Base-by-base conservation (phyloP, 2,113 vertebrate species). In the Python bivittatus region DNA sequence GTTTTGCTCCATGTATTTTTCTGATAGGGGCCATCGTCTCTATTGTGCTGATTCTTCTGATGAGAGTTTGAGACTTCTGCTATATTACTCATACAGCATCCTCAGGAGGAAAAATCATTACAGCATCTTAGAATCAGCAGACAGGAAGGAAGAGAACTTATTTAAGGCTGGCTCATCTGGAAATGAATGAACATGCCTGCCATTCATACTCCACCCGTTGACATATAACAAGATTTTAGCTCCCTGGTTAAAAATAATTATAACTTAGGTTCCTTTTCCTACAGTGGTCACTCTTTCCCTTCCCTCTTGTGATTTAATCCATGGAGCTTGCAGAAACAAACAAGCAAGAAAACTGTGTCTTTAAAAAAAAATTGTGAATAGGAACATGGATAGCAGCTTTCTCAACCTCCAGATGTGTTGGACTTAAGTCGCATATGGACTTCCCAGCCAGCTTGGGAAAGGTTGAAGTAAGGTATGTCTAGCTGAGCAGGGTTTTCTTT, bases 181-280 rank as follows among this genome's bases (percentile, higher is more conserved):
- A 56, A 27, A 48, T 53, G 57, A 25, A 52, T 33, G 33, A n/a
- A 83, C 57, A 11, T 52, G 27, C 83, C 56, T 33, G 11, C 54
- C 44, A 72, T n/a, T 52, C 42, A 64, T 48, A 23, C 17, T 23
- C 33, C 58, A 79, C 52, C 33, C 61, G n/a, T 79, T 56, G 38
- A 23, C 44, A 38, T 60, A 79, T 44, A 88, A 53, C 10, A 87
- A 38, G 29, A 83, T 90, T 33, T 84, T 13, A 42, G 17, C 10
- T 9, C 38, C 33, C 56, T 93, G 87, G 44, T 83, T 88, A 88
- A 88, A 88, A 91, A 88, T 56, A 84, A n/a, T 52, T 38, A 25
- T 44, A n/a, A 38, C 64, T 87, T 87, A 23, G 56, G 85, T 88
- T 86, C 84, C 88, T 57, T 64, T 87, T 87, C n/a, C 61, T 90